These are phyloP conservation scores for Tetrapedia diversipes DNA, from an alignment of 2,888 invertebrate genomes.

Conservation along the genomic window DNA sequence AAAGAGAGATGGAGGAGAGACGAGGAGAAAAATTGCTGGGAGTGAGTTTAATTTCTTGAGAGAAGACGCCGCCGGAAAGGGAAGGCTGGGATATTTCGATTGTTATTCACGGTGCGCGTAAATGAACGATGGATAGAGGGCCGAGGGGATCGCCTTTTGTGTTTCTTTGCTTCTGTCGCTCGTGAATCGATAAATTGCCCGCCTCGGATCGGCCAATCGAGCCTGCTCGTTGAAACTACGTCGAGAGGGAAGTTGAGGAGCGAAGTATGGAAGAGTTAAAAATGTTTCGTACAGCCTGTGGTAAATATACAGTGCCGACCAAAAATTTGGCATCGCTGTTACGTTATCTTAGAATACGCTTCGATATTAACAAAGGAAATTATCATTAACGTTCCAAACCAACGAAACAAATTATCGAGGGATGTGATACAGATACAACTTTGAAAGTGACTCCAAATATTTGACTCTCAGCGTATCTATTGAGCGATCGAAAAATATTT, in stretches of 20 bases:
- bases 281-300: too few species aligned
- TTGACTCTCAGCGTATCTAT: too few species aligned
- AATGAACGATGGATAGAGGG: background rate
- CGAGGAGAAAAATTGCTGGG: background rate
- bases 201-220: background rate
- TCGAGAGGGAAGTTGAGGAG: background rate
- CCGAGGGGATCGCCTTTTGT: background rate
- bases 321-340: too few species aligned
- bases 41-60: conserved; percentile 30
- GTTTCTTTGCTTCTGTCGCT: background rate
- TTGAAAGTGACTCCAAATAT: too few species aligned
- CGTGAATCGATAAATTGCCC: background rate
- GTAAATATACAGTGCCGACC: too few species aligned
- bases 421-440: too few species aligned
- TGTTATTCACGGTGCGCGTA: background rate
- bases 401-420: too few species aligned
- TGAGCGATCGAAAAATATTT: too few species aligned
- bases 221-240: background rate
- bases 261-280: too few species aligned
- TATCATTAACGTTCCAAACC: too few species aligned
- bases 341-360: too few species aligned
- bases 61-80: background rate
- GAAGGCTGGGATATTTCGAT: conserved; percentile 22
- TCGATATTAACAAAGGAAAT: too few species aligned
- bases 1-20: background rate